Evolutionary conservation across 2,113 vertebrate genomes (phyloP).

Genomic region (Brienomyrus longianalis): DNA sequence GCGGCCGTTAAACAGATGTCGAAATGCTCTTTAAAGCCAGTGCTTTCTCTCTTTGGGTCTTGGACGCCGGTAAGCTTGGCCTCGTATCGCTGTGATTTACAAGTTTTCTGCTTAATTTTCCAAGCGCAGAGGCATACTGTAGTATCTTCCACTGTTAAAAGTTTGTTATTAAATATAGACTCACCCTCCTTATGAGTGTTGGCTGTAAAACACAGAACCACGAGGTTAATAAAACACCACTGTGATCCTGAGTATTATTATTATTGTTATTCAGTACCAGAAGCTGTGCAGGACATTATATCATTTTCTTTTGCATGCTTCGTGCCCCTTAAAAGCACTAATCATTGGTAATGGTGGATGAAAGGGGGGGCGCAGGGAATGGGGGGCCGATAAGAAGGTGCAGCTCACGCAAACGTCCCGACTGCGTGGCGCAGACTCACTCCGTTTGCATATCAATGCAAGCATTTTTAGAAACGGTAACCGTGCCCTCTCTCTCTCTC

Average conservation of each 20-base stretch:
- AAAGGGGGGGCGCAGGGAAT: background rate
- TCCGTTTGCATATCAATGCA: slow-evolving; percentile 18
- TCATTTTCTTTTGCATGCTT: slow-evolving; percentile 31
- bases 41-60: slow-evolving; percentile 23
- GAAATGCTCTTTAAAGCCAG: slow-evolving; percentile 36
- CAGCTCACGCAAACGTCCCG: slow-evolving; percentile 37
- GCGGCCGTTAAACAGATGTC: slow-evolving; percentile 35
- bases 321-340: slow-evolving; percentile 28
- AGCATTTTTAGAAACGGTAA: background rate
- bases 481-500: slow-evolving; percentile 9
- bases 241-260: background rate
- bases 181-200: background rate
- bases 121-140: slow-evolving; percentile 14
- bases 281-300: background rate
- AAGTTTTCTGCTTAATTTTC: slow-evolving; percentile 23
- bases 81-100: slow-evolving; percentile 30
- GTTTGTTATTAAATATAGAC: slow-evolving; percentile 16
- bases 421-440: slow-evolving; percentile 28
- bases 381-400: slow-evolving; percentile 33
- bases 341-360: slow-evolving; percentile 43
- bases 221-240: background rate
- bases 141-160: background rate
- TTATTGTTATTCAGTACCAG: background rate
- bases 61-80: slow-evolving; percentile 26
- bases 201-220: slow-evolving; percentile 5